Conservation (phyloP, 2,888 invertebrate species). For the Dolichopus griseipennis region DNA sequence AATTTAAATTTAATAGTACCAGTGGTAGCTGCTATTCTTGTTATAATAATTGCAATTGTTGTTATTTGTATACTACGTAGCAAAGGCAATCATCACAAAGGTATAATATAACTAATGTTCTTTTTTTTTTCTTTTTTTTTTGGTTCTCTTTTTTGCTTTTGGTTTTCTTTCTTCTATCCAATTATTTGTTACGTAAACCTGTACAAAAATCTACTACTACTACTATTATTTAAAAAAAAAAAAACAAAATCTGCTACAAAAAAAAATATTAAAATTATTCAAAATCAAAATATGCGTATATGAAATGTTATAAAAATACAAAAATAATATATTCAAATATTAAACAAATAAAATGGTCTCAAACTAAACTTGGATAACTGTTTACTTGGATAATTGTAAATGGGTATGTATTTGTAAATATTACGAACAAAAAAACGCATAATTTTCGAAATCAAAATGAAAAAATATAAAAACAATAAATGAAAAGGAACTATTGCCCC, state of each 20-base stretch:
- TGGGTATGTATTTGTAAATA: slow-evolving; percentile 24
- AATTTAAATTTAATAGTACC: slow-evolving; percentile 91
- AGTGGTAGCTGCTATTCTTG: slow-evolving; percentile 81
- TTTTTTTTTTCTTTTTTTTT: slow-evolving; percentile 33
- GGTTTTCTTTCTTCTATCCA: slow-evolving; percentile 19
- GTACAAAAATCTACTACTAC: slow-evolving; percentile 19
- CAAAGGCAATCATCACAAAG: slow-evolving; percentile 75
- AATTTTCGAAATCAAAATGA: neutral
- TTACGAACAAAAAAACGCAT: slow-evolving; percentile 14
- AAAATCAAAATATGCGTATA: neutral
- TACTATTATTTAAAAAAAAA: slow-evolving; percentile 1
- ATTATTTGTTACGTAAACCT: slow-evolving; percentile 23
- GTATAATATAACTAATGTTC: slow-evolving; percentile 46
- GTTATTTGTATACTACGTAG: slow-evolving; percentile 87
- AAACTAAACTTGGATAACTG: slow-evolving; percentile 17
- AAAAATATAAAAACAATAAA: slow-evolving; percentile 12
- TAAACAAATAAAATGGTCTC: slow-evolving; percentile 17
- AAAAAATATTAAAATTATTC: slow-evolving; percentile 1
- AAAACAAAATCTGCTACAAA: neutral
- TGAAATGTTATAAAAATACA: slow-evolving; percentile 17
- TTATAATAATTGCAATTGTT: slow-evolving; percentile 86
- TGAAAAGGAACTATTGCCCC: slow-evolving; percentile 70
- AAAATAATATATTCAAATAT: slow-evolving; percentile 20
- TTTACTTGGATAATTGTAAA: slow-evolving; percentile 15
- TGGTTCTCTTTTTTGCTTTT: slow-evolving; percentile 20